phyloP scores from a whole-genome alignment of 1,140 invertebrate genomes.

The Lordiphosa mommai region DNA sequence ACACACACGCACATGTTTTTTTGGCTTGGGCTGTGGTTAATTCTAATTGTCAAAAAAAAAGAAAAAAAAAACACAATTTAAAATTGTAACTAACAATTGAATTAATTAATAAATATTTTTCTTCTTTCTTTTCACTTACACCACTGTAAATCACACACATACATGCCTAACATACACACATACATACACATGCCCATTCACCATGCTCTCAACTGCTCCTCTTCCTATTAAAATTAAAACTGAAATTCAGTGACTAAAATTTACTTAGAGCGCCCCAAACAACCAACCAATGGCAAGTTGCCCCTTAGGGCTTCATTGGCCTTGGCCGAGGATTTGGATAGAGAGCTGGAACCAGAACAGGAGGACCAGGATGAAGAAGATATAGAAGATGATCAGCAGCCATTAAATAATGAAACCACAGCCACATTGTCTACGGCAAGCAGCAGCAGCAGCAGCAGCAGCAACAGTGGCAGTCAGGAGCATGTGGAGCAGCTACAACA shows the following conservation, averaged over 20 bases:
- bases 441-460: constrained; percentile 26
- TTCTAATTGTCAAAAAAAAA: not conserved
- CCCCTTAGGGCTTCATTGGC: constrained; percentile 52
- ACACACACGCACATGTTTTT: not conserved
- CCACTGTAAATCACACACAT: constrained; percentile 42
- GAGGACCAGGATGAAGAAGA: constrained; percentile 57
- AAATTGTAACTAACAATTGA: constrained; percentile 58
- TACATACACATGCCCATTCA: constrained; percentile 27
- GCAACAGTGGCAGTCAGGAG: constrained; percentile 42
- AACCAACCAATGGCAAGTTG: constrained; percentile 39
- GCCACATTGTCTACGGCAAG: constrained; percentile 51
- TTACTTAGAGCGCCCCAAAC: constrained; percentile 62
- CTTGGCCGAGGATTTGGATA: constrained; percentile 63
- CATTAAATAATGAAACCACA: constrained; percentile 61
- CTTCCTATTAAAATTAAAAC: constrained; percentile 23
- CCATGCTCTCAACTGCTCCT: constrained; percentile 26
- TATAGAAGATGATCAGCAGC: constrained; percentile 68
- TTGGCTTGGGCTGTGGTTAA: constrained; percentile 19
- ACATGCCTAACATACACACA: constrained; percentile 26
- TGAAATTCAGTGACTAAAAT: constrained; percentile 64
- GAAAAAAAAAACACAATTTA: not conserved
- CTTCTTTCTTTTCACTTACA: constrained; percentile 58
- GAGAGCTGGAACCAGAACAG: constrained; percentile 23
- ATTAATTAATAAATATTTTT: constrained; percentile 64
- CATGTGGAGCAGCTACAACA: constrained; percentile 38